Evolutionary conservation across 2,113 vertebrate genomes (phyloP).

Genomic region (Periophthalmodon schlosseri): DNA sequence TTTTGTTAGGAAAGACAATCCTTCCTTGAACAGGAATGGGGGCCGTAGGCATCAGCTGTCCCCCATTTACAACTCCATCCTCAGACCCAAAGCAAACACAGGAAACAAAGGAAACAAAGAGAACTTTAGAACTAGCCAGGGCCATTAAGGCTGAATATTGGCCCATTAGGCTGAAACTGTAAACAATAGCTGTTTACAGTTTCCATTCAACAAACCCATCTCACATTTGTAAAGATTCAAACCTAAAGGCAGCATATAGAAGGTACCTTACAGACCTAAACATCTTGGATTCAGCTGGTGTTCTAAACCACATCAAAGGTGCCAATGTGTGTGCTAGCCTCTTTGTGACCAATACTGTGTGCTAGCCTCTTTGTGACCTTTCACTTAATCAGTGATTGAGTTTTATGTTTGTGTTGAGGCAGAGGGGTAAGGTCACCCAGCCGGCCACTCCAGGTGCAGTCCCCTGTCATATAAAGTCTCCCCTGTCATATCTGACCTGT

Average conservation of each 20-base stretch:
- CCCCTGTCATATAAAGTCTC: slow-evolving; percentile 17
- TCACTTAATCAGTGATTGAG: neutral
- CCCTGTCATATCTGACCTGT: slow-evolving; percentile 38
- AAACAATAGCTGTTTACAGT: no score
- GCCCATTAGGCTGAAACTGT: no score
- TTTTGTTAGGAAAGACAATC: no score
- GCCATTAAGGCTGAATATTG: no score
- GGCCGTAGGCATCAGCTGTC: no score
- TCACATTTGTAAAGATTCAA: neutral
- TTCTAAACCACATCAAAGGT: neutral
- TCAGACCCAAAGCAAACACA: no score
- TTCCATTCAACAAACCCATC: neutral
- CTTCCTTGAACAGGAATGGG: no score
- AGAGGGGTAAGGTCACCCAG: slow-evolving; percentile 27
- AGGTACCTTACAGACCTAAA: neutral
- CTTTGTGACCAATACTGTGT: neutral
- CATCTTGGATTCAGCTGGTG: neutral
- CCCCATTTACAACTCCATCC: no score
- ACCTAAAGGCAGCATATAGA: neutral
- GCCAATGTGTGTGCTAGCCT: neutral
- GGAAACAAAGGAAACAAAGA: no score
- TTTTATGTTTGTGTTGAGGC: neutral
- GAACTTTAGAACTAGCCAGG: no score
- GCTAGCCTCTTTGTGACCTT: neutral
- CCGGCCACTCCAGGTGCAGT: slow-evolving; percentile 40